Percentiles rank a stretch among this genome's conserved stretches.
phyloP scores from a whole-genome alignment of 2,888 invertebrate species.

The Drosophila quasianomalipes region DNA sequence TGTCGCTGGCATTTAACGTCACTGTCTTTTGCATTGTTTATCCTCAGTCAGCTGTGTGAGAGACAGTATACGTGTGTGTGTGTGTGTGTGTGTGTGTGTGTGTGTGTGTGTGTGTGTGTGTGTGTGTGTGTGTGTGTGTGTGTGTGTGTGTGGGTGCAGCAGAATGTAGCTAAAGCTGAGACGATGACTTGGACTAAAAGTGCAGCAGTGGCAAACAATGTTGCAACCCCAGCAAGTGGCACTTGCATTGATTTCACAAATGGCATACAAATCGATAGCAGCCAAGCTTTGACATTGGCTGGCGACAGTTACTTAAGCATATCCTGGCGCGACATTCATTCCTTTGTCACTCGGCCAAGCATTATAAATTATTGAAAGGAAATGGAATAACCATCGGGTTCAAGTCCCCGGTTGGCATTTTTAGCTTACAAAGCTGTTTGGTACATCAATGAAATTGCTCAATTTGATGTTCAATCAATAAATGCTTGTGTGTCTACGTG shows the following conservation, averaged over 20 bases:
- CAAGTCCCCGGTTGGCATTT: slow-evolving; percentile 40
- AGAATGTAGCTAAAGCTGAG: slow-evolving; percentile 6
- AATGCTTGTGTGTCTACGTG: slow-evolving; percentile 65
- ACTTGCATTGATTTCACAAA: slow-evolving; percentile 68
- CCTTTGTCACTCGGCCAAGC: slow-evolving; percentile 67
- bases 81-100: neutral
- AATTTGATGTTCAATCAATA: slow-evolving; percentile 81
- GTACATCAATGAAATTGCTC: slow-evolving; percentile 74
- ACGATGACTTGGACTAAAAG: slow-evolving; percentile 7
- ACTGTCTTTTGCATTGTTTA: slow-evolving; percentile 62
- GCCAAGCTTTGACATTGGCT: slow-evolving; percentile 21
- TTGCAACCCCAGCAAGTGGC: slow-evolving; percentile 71
- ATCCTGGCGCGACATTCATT: slow-evolving; percentile 57
- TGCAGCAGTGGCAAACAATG: slow-evolving; percentile 56
- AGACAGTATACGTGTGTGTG: slow-evolving; percentile 1
- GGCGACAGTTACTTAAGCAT: slow-evolving; percentile 65
- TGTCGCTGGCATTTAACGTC: slow-evolving; percentile 61
- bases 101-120: neutral
- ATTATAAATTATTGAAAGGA: slow-evolving; percentile 72
- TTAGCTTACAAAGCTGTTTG: slow-evolving; percentile 47
- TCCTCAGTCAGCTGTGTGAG: slow-evolving; percentile 27
- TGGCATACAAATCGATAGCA: slow-evolving; percentile 38
- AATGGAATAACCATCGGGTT: slow-evolving; percentile 29
- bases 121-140: neutral
- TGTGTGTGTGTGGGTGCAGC: slow-evolving; percentile 1